Evolutionary conservation across 2,888 invertebrate genomes (phyloP), one percentile per base, ranked within the genome.

Genomic region (Dichetophora obliterata): DNA sequence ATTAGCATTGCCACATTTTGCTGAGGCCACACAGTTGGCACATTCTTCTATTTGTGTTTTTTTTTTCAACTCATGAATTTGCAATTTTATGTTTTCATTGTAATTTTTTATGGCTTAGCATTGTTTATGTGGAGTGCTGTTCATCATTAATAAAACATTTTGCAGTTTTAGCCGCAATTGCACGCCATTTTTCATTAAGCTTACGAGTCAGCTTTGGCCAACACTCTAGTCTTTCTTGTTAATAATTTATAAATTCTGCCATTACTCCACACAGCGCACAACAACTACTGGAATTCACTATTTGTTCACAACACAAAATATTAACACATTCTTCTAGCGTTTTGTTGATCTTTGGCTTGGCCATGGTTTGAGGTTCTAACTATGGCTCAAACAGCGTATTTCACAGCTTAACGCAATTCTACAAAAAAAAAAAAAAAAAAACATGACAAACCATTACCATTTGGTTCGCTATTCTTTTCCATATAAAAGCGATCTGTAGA

Each of bases 341-440:
- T 71, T 37, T 43, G 6, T 50, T 27, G 68, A 31, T 31, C 34
- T 34, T 34, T 16, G 63, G 2, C 19, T 19, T 43, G 43, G 22
- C 61, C 61, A 61, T 43, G 48, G 43, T 9, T 24, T 61, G 22
- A 43, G n/a, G 37, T 63, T 78, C 79, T 81, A 43, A 43, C 43
- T 43, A 43, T 43, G 43, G 78, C 79, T 75, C 82, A 85, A 85
- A 85, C 86, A 85, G 83, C 82, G 82, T 83, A 85, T 85, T 86
- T 86, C 87, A 86, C 86, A 86, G 86, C 86, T 87, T 85, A 86
- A 86, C 86, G 86, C 86, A 84, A 86, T 85, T 84, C 85, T 81
- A 86, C 85, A 86, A 86, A 37, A 57, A 65, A 19, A 14, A 19
- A 65, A 31, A 19, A 57, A 31, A 4, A 31, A 37, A 43, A 43